Evolutionary conservation across 2,113 vertebrate genomes (phyloP).

Genomic region (Hipposideros armiger): DNA sequence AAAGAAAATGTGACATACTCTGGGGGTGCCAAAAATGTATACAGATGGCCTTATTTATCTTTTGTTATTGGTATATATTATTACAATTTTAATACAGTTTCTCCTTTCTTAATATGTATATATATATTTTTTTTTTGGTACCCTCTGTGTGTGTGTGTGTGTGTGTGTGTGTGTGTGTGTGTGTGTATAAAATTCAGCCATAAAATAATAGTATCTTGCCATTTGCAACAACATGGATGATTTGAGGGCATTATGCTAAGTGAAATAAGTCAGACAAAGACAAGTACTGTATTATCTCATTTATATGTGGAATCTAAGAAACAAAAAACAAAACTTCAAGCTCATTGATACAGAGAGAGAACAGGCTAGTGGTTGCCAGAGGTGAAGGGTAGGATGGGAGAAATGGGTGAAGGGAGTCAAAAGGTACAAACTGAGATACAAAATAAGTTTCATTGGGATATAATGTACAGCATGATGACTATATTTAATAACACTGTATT

Average conservation of each 20-base stretch:
- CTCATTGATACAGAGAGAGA: neutral
- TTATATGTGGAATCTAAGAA: neutral
- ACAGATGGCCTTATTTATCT: no score
- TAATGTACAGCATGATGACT: neutral
- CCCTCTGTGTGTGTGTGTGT: no score
- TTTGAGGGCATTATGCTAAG: neutral
- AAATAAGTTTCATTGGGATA: neutral
- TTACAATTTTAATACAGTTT: no score
- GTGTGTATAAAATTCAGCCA: neutral
- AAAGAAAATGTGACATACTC: neutral
- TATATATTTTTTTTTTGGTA: neutral
- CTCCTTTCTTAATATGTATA: neutral
- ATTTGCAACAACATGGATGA: neutral
- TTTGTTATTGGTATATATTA: no score
- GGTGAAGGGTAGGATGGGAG: neutral
- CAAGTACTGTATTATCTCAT: neutral
- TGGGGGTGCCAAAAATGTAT: neutral
- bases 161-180: no score
- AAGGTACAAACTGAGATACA: neutral
- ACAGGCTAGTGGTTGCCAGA: neutral
- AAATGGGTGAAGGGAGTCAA: neutral
- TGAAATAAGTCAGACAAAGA: neutral
- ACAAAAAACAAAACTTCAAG: neutral
- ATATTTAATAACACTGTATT: neutral
- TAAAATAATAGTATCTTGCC: neutral